These are phyloP conservation scores for Crypturellus undulatus DNA, from an alignment of 2,113 vertebrate species.

Conservation along the genomic window DNA sequence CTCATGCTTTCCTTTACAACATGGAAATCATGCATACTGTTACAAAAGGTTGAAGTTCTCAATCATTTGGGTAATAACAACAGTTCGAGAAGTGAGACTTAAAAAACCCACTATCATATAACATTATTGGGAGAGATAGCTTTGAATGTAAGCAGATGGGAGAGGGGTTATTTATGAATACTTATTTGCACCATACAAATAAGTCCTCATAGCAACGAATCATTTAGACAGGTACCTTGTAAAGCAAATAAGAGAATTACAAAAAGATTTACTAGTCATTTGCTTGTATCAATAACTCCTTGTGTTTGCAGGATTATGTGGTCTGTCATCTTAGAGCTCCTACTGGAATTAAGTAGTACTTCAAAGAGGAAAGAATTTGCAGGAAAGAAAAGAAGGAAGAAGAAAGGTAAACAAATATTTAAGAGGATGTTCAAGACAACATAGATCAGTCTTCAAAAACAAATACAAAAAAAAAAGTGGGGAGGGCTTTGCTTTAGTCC, in stretches of 20 bases:
- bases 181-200: slow-evolving; percentile 1
- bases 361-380: not conserved
- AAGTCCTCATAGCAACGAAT: not conserved
- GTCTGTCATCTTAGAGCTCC: not conserved
- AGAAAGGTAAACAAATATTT: slow-evolving; percentile 7
- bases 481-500: not conserved
- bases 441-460: not conserved
- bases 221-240: not conserved
- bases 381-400: not conserved
- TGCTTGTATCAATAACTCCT: not conserved
- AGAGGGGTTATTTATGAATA: not conserved
- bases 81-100: not conserved
- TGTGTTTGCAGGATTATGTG: not conserved
- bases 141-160: not conserved
- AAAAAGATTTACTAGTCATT: slow-evolving; percentile 28
- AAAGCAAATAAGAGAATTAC: slow-evolving; percentile 32
- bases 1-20: not conserved
- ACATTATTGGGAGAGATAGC: not conserved
- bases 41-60: not conserved
- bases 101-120: not conserved
- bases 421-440: not conserved
- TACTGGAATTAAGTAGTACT: not conserved
- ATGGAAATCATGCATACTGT: not conserved
- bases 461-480: not conserved
- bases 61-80: not conserved